Base-by-base conservation (phyloP, 2,113 vertebrate genomes). In the Okapia johnstoni region DNA sequence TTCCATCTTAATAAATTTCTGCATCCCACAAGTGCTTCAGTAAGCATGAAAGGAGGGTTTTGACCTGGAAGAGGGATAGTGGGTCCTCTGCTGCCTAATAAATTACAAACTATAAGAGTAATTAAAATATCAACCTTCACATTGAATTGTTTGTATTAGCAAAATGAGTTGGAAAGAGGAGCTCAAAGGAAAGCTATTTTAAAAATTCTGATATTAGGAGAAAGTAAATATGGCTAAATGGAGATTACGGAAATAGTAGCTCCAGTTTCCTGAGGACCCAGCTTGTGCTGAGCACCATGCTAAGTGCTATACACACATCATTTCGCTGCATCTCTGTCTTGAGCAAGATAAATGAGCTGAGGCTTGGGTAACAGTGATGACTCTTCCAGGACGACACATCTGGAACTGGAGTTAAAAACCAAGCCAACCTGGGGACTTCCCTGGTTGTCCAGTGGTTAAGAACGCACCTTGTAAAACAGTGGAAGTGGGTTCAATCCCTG, bases 1-100 rank as follows among this genome's bases (percentile, higher is more conserved):
- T 97, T 97, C 80, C 28, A 88, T 40, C 90, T 96, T 85, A 58
- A 96, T 90, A 96, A 94, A 55, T 87, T 85, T 85, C 76, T 86
- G 50, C n/a, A 92, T 79, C 54, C 30, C 90, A 66, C 40, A 94
- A 61, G 40, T 76, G 33, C n/a, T 61, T 89, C 66, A 40, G 48
- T 80, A 58, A 85, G 96, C 40, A 80, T 21, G 88, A 57, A 87
- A 58, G n/a, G 96, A 83, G 15, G 14, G n/a, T 7, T 93, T 52
- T 95, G 55, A 55, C 89, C 26, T 50, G 93, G 89, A 76, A 50
- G 86, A 96, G 50, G 6, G n/a, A 84, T 11, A 9, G 60, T 48
- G 6, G 61, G 52, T 60, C 87, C 7, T 36, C 25, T 87, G 52
- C 54, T 90, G 6, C 25, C 16, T 52, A 33, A 77, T 96, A 93